Evolutionary conservation across 2,797 vertebrate genomes (phyloP).

Genomic region (Odontamblyopus lacepedii): DNA sequence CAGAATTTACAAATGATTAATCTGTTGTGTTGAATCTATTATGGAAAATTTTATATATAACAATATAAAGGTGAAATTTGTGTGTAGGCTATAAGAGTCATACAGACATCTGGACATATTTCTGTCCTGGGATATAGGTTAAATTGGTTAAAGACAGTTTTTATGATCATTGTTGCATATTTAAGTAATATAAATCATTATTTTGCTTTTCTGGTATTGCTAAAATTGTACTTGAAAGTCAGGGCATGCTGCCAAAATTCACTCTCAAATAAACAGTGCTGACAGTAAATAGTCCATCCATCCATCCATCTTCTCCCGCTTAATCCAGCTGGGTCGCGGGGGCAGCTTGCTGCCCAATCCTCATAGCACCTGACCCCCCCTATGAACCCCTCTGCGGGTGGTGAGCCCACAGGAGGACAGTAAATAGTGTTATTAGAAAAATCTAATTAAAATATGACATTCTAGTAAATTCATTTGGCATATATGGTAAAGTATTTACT

Average conservation of each 20-base stretch:
- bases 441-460: not conserved
- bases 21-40: not conserved
- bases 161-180: not conserved
- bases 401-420: not conserved
- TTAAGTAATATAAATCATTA: not conserved
- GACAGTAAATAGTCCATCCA: not conserved
- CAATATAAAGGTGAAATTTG: not conserved
- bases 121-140: not conserved
- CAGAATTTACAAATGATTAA: not conserved
- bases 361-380: no score
- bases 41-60: no score
- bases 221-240: not conserved
- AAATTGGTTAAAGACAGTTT: not conserved
- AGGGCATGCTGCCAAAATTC: constrained; percentile 22
- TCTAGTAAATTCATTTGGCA: no score
- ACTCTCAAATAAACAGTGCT: constrained; percentile 14
- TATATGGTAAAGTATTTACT: no score
- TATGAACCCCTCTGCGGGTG: no score
- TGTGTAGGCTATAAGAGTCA: not conserved
- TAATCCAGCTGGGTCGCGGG: no score
- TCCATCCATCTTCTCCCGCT: no score
- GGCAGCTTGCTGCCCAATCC: no score
- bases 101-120: not conserved
- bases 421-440: not conserved
- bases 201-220: not conserved